A percentile compares a stretch with the other conserved stretches of the same genome.
Evolutionary conservation across 2,113 vertebrate genomes (phyloP).

Genomic region (Ophiodon elongatus): DNA sequence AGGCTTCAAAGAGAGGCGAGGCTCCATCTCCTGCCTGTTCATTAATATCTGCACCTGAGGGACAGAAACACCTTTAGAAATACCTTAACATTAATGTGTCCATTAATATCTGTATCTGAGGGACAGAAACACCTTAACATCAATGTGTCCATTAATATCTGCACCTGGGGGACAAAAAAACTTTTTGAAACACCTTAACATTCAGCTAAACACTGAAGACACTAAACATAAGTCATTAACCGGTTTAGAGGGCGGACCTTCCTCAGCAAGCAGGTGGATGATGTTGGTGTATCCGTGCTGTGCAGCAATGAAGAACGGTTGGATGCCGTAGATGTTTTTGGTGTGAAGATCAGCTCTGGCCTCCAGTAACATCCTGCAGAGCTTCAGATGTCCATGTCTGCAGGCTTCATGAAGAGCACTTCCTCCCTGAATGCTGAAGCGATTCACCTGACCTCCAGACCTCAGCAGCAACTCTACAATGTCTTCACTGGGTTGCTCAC

Average conservation of each 20-base stretch:
- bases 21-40: constrained; percentile 88
- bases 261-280: constrained; percentile 83
- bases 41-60: constrained; percentile 89
- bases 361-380: constrained; percentile 86
- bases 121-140: neutral
- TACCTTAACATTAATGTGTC: neutral
- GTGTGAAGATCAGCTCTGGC: constrained; percentile 87
- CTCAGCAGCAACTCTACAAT: constrained; percentile 84
- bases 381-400: constrained; percentile 83
- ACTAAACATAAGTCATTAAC: neutral
- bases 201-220: neutral
- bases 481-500: constrained; percentile 83
- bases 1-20: constrained; percentile 89
- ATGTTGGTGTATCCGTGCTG: constrained; percentile 87
- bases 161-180: constrained; percentile 79
- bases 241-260: constrained; percentile 42
- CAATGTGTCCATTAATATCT: constrained; percentile 88
- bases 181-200: neutral
- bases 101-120: constrained; percentile 86
- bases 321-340: constrained; percentile 87
- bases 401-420: constrained; percentile 90
- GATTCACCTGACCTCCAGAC: constrained; percentile 87
- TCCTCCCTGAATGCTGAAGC: constrained; percentile 86
- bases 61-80: too few relatives aligned
- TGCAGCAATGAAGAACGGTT: constrained; percentile 89